These are phyloP conservation scores for Molorchus minor DNA, from an alignment of 2,888 invertebrate species.

Conservation along the genomic window DNA sequence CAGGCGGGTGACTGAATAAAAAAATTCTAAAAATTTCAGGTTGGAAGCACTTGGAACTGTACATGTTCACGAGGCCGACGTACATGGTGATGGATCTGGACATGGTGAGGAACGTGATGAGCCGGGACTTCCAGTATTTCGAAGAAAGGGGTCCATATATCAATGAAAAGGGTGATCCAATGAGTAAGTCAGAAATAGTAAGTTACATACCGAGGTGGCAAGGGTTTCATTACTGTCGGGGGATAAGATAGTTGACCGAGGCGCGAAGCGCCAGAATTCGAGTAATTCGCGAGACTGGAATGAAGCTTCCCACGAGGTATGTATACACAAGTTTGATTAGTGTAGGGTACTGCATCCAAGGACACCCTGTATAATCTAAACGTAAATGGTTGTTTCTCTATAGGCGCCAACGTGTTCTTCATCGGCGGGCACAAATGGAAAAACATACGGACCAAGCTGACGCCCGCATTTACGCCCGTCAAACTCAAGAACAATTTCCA, in stretches of 20 bases:
- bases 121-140: slow-evolving; percentile 69
- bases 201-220: background rate
- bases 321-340: background rate
- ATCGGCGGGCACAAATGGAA: slow-evolving; percentile 69
- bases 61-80: background rate
- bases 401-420: slow-evolving; percentile 62
- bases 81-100: slow-evolving; percentile 37
- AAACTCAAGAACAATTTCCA: slow-evolving; percentile 72
- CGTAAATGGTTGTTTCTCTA: background rate
- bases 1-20: no score
- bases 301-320: no score
- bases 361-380: background rate
- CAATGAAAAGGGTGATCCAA: slow-evolving; percentile 67
- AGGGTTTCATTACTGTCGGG: no score
- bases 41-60: background rate
- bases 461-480: slow-evolving; percentile 72
- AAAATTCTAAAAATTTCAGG: no score
- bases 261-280: no score
- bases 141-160: slow-evolving; percentile 68
- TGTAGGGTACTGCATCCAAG: background rate
- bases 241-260: no score
- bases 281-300: no score
- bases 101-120: slow-evolving; percentile 61
- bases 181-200: slow-evolving; percentile 48
- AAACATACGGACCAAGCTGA: slow-evolving; percentile 67